Base-by-base conservation (phyloP, 2,113 vertebrate genomes). In the Rousettus leschenaultii region DNA sequence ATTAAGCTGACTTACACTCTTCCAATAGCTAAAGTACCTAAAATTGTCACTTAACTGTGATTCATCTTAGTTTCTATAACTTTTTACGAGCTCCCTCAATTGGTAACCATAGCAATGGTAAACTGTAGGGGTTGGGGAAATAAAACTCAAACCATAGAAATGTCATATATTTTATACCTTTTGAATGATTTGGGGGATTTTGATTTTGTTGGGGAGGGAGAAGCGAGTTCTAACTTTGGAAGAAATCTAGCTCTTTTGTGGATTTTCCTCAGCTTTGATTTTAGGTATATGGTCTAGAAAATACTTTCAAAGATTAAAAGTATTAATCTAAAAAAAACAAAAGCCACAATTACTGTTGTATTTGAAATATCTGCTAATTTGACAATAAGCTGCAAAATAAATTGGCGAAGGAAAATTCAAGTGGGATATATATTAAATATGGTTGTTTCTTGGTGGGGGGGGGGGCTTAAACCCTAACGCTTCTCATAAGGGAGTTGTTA, bases 41-140 rank as follows among this genome's bases (percentile, higher is more conserved):
- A 74, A 93, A 74, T 19, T 45, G 24, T 21, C 33, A 68, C 48
- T 63, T 91, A 70, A 43, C 73, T 84, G 94, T 83, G 87, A 55
- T 68, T 77, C 71, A 48, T 53, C 43, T 26, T 15, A 61, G 45
- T 45, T 48, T 65, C 68, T 84, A 51, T 38, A 68, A 80, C 55
- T 61, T 87, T 70, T 61, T 19, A 57, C 38, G 35, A 15, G 89
- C 74, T 61, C 45, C 53, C 19, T 95, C 26, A 1, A 48, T n/a
- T 38, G 26, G 65, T 93, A 71, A 89, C 90, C 94, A 95, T 40
- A 87, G 92, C 84, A 95, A 90, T 75, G 87, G 35, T 55, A 96
- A 84, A 95, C 88, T 66, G 4, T 57, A 51, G n/a, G 30, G 26
- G 28, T 7, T 71, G 35, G 11, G 19, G 71, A 87, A 92, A 80